These are phyloP conservation scores for Tetramorium bicarinatum DNA, from an alignment of 2,888 invertebrate species.

Conservation along the genomic window DNA sequence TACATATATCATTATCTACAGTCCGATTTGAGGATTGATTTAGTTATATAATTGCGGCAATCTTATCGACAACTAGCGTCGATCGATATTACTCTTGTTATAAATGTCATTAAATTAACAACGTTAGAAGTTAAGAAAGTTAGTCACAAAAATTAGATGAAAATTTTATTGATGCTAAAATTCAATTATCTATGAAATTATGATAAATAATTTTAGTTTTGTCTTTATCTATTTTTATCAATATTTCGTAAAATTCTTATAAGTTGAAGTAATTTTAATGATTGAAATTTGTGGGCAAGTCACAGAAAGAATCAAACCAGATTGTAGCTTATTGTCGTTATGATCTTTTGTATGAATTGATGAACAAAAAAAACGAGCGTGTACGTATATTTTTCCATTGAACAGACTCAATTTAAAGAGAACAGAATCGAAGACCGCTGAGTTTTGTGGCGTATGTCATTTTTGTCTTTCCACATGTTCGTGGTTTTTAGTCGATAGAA, in stretches of 20 bases:
- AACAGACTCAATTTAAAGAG: slow-evolving; percentile 22
- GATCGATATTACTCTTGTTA: slow-evolving; percentile 59
- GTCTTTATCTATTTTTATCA: neutral
- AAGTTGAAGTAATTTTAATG: neutral
- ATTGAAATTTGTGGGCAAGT: neutral
- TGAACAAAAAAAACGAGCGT: slow-evolving; percentile 2
- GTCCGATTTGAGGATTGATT: slow-evolving; percentile 70
- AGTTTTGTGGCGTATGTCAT: neutral
- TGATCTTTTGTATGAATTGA: slow-evolving; percentile 22
- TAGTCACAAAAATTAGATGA: slow-evolving; percentile 25
- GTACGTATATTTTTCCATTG: neutral
- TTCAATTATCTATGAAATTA: slow-evolving; percentile 21
- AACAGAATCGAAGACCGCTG: slow-evolving; percentile 7
- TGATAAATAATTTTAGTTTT: neutral
- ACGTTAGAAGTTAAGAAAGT: neutral
- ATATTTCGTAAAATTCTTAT: neutral
- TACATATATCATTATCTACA: slow-evolving; percentile 69
- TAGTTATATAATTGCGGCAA: slow-evolving; percentile 72
- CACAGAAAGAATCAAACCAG: neutral
- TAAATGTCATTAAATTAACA: slow-evolving; percentile 49
- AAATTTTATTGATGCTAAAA: slow-evolving; percentile 18
- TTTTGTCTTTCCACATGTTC: slow-evolving; percentile 22
- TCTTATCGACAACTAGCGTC: slow-evolving; percentile 65
- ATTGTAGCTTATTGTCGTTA: neutral
- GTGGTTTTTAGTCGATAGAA: slow-evolving; percentile 31